Evolutionary conservation across 2,113 vertebrate species (phyloP), one percentile per base, ranked within the genome.

Genomic region (Gymnobelideus leadbeateri): DNA sequence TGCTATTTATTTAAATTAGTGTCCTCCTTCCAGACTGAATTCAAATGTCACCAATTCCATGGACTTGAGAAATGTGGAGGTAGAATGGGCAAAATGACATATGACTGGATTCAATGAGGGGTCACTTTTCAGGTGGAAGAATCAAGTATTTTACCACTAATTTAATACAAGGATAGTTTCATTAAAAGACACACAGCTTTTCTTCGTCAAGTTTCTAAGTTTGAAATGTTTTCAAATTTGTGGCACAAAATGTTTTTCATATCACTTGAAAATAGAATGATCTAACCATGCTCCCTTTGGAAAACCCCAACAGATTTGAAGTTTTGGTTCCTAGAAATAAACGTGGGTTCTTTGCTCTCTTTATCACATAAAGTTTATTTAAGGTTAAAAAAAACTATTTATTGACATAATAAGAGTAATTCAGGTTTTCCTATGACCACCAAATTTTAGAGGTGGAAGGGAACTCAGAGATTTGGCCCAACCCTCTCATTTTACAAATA

Each of bases 311-410:
- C 14, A 68, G 89, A 43, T 91, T 92, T 21, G 28, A 95, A 52
- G 25, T 95, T 95, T 94, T 46, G 84, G 50, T 91, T 25, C 2
- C 53, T 91, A 89, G 90, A 51, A 95, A 77, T 77, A 92, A 95
- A 94, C 55, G 19, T 92, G 92, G 89, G 14, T 57, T 5, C 91
- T 89, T 89, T 95, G 16, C 23, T 77, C 92, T 93, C 23, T 77
- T 91, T 93, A 28, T 43, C 54, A 96, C 49, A 61, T 53, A 94
- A 61, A 93, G 55, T 92, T 51, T n/a, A n/a, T n/a, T n/a, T 55
- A 50, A n/a, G 43, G n/a, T 8, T n/a, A n/a, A 43, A 19, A 23
- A 84, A 84, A 84, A 55, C 25, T n/a, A n/a, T n/a, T n/a, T n/a
- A n/a, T n/a, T 55, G 25, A 26, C 54, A 84, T 84, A 84, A 43